phyloP scores from a whole-genome alignment of 2,797 vertebrate genomes.

The Somateria mollissima region DNA sequence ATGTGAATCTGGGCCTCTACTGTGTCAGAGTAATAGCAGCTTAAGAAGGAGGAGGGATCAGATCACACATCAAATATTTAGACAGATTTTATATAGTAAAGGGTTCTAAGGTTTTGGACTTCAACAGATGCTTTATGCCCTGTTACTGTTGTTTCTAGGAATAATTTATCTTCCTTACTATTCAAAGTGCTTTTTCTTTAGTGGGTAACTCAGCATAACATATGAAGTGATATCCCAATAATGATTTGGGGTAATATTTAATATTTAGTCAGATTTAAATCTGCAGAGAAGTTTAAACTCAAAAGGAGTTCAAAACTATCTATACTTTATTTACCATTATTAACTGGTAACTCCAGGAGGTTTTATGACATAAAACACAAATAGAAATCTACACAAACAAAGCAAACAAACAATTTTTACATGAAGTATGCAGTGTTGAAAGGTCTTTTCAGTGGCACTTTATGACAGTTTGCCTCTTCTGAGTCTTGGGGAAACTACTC shows the following conservation, averaged over 20 bases:
- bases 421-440: constrained; percentile 81
- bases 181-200: constrained; percentile 83
- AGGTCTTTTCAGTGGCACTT: constrained; percentile 81
- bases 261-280: constrained; percentile 69
- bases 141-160: constrained; percentile 70
- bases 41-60: constrained; percentile 77
- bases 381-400: constrained; percentile 79
- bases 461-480: constrained; percentile 76
- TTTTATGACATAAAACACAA: constrained; percentile 80
- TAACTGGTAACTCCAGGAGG: constrained; percentile 77
- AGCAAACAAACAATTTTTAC: constrained; percentile 80
- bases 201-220: constrained; percentile 78
- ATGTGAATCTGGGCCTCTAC: constrained; percentile 73
- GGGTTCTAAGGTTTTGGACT: constrained; percentile 73
- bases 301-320: constrained; percentile 74
- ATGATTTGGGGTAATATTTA: constrained; percentile 71
- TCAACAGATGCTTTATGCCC: constrained; percentile 72
- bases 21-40: constrained; percentile 82
- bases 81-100: constrained; percentile 75
- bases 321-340: constrained; percentile 76
- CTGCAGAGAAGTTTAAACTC: constrained; percentile 75
- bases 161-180: constrained; percentile 67
- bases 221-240: constrained; percentile 75
- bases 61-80: constrained; percentile 74
- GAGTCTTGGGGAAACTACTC: constrained; percentile 77